These are phyloP conservation scores for Arrhopalites spinosus DNA, from an alignment of 2,888 invertebrate species.

Conservation along the genomic window DNA sequence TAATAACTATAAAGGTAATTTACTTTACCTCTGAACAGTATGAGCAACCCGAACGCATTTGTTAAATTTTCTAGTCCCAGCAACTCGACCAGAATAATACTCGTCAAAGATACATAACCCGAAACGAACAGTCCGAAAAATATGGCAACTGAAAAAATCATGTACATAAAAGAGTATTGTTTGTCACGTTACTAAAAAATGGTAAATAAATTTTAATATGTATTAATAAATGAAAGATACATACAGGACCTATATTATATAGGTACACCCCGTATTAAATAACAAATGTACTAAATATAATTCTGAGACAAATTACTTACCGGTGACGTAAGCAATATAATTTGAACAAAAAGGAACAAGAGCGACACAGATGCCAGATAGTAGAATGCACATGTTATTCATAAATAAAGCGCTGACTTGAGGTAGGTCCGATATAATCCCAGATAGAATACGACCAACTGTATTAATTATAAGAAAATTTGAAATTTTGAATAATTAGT, in stretches of 20 bases:
- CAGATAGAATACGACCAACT: constrained; percentile 64
- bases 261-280: too few species aligned
- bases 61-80: constrained; percentile 94
- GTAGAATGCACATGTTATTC: constrained; percentile 88
- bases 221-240: too few species aligned
- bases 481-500: too few species aligned
- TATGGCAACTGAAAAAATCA: constrained; percentile 78
- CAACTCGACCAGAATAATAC: constrained; percentile 94
- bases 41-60: constrained; percentile 94
- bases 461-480: too few species aligned
- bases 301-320: too few species aligned
- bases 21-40: constrained; percentile 93
- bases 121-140: constrained; percentile 91
- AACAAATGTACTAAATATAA: too few species aligned
- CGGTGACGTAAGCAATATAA: constrained; percentile 72
- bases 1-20: constrained; percentile 57
- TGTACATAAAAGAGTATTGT: too few species aligned
- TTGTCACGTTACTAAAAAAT: too few species aligned
- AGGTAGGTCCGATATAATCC: constrained; percentile 62
- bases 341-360: constrained; percentile 80
- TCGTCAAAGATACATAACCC: constrained; percentile 95
- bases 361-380: constrained; percentile 84
- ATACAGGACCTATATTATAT: too few species aligned
- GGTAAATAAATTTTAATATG: too few species aligned
- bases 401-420: constrained; percentile 85